These are phyloP conservation scores for Heliconius cydno DNA, from an alignment of 2,888 invertebrate genomes.

Conservation along the genomic window DNA sequence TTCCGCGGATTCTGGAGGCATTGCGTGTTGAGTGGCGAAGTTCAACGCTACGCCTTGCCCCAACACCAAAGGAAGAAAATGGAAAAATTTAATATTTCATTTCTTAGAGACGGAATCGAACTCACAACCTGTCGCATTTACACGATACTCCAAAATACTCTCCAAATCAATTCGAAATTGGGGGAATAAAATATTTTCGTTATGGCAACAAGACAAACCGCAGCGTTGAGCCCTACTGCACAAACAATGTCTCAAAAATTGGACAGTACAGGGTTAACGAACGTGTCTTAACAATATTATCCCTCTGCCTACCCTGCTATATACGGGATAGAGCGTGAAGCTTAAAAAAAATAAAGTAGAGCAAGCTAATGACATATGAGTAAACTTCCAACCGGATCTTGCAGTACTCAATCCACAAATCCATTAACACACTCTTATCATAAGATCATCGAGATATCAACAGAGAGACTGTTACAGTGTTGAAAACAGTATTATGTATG, in stretches of 20 bases:
- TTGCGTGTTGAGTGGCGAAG: too few species aligned
- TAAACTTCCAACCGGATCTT: slow-evolving; percentile 6
- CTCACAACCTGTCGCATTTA: too few species aligned
- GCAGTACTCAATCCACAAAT: neutral
- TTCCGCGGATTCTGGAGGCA: too few species aligned
- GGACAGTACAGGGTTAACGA: neutral
- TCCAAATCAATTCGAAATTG: neutral
- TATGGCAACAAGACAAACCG: neutral
- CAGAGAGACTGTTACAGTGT: neutral
- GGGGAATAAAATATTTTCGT: neutral
- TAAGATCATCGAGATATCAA: slow-evolving; percentile 7
- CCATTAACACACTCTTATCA: slow-evolving; percentile 5
- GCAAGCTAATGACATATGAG: neutral
- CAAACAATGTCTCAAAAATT: neutral
- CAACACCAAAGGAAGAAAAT: too few species aligned
- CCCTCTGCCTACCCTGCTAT: neutral
- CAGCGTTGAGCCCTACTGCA: neutral
- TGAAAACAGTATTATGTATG: neutral
- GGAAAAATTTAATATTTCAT: too few species aligned
- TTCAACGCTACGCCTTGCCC: too few species aligned
- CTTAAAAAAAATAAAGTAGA: too few species aligned
- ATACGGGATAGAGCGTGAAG: neutral
- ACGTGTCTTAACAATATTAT: neutral
- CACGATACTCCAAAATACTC: too few species aligned
- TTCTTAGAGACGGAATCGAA: too few species aligned